Evolutionary conservation across 2,888 invertebrate genomes (phyloP).

Genomic region (Cosmia trapezina): DNA sequence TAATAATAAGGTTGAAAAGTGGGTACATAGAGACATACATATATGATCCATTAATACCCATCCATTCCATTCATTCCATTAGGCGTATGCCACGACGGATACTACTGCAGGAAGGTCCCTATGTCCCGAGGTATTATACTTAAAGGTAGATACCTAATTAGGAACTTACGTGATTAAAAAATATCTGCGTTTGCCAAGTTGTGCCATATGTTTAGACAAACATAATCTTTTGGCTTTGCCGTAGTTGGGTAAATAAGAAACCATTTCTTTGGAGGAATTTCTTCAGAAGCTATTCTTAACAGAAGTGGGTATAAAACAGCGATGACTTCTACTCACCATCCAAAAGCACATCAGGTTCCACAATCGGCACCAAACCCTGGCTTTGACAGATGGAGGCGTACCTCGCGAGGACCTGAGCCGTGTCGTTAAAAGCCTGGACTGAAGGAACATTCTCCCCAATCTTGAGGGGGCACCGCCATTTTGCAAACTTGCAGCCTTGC

Average conservation of each 20-base stretch:
- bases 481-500: constrained; percentile 98
- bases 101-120: too few relatives aligned
- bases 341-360: constrained; percentile 98
- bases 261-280: neutral
- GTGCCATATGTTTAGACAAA: neutral
- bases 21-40: too few relatives aligned
- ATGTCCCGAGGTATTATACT: too few relatives aligned
- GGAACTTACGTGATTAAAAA: neutral
- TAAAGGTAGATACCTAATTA: neutral
- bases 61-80: too few relatives aligned
- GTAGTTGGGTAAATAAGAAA: neutral
- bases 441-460: constrained; percentile 96
- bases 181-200: neutral
- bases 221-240: neutral
- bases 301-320: neutral
- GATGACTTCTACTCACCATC: constrained; percentile 92
- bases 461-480: constrained; percentile 98
- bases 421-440: constrained; percentile 96
- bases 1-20: too few relatives aligned
- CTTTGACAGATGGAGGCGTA: constrained; percentile 98
- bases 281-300: neutral
- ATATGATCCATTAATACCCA: too few relatives aligned
- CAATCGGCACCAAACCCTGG: constrained; percentile 98
- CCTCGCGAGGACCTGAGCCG: constrained; percentile 97
- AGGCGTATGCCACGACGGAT: neutral